phyloP scores from a whole-genome alignment of 2,797 vertebrate species.

The Molossus molossus region DNA sequence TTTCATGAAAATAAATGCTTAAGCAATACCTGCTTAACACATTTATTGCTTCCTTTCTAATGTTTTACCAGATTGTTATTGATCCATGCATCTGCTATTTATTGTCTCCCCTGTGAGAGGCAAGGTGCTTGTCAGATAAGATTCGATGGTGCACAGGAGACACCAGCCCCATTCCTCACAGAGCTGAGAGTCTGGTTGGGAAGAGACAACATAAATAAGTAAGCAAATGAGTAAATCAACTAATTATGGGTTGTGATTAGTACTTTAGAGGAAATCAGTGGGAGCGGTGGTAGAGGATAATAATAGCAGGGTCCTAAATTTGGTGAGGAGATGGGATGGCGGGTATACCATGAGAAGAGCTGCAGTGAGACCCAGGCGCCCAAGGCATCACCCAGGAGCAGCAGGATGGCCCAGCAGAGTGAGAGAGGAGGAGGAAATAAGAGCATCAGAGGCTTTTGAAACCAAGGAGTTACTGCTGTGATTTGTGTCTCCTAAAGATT shows the following conservation, averaged over 20 bases:
- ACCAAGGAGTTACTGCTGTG: too few relatives aligned
- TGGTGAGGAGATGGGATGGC: neutral
- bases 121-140: neutral
- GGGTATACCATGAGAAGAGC: neutral
- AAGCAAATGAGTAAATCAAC: neutral
- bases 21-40: neutral
- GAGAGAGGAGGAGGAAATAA: neutral
- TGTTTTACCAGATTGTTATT: slow-evolving; percentile 15
- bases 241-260: neutral
- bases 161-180: neutral
- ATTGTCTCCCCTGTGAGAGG: neutral
- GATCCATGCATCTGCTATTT: neutral
- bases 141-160: too few relatives aligned
- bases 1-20: slow-evolving; percentile 31
- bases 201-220: neutral
- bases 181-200: neutral
- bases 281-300: neutral
- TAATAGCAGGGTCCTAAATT: neutral
- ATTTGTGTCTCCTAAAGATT: neutral
- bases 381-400: neutral
- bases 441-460: neutral
- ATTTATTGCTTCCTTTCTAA: neutral
- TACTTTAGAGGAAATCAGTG: neutral
- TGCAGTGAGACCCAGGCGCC: neutral
- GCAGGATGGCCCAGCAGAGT: neutral